Base-by-base conservation (phyloP, 2,797 vertebrate species). In the Benthosema pterotum region DNA sequence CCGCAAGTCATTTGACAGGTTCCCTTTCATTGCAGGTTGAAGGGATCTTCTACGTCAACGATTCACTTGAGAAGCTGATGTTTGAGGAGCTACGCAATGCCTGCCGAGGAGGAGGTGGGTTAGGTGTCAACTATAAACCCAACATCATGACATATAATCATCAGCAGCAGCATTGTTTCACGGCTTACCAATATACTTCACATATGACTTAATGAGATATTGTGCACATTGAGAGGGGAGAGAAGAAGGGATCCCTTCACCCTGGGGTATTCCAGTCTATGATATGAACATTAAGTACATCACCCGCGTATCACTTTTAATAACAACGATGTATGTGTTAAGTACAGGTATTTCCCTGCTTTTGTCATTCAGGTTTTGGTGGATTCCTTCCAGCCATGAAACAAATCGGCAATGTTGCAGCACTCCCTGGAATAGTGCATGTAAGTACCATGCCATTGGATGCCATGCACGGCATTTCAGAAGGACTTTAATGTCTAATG, bases 301-400 rank as follows among this genome's bases (percentile, higher is more conserved):
- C 22, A 25, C 22, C 3, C 22, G 3, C 22, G 3, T 25, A 25
- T 3, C 22, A 25, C 22, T 25, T 25, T 25, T 5, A 25, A 25
- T 25, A 25, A 25, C 22, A 25, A 25, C 5, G n/a, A n/a, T n/a
- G n/a, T n/a, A n/a, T n/a, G n/a, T n/a, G n/a, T 32, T 38, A 38
- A 38, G 32, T 38, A 25, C 22, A 11, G 32, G 7, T 38, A 38
- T 11, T 38, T 38, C 32, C 32, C 2, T 38, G 32, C 32, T 9
- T 38, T 38, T 38, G 8, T 17, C 32, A 72, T 60, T 32, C 72
- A 99, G 97, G 95, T 51, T 79, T 96, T 0, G 97, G 97, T 5
- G 97, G 97, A 1, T 99, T 99, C 82, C 90, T 99, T 46, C 97
- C 97, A 0, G 97, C 97, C 32, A 96, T 99, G 97, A 99, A 99